Evolutionary conservation across 2,113 vertebrate species (phyloP), one percentile per base, ranked within the genome.

Genomic region (Trematocara macrostoma): DNA sequence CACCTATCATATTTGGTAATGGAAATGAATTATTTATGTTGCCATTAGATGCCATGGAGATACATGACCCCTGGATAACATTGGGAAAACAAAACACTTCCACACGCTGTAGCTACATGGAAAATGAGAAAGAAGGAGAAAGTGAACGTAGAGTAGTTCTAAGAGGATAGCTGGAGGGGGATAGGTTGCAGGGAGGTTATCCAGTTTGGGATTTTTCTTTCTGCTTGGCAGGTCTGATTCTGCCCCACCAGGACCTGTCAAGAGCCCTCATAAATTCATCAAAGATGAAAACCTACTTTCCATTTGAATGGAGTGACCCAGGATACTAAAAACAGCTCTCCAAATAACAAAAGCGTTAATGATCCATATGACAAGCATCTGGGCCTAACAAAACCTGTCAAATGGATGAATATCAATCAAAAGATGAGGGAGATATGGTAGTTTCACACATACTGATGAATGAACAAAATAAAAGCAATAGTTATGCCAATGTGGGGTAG

Each of bases 191-290:
- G 18, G 11, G 26, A 18, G 15, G 15, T 11, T 49, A 14, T 79
- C 82, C 52, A 29, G 49, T 83, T 82, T 84, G 26, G 45, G 59
- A 38, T 67, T 85, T 85, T 82, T 76, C 47, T 78, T 78, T 74
- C 4, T 74, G 40, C 67, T 74, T 47, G 67, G 84, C 23, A 67
- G 83, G 69, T 86, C 88, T 45, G 47, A 61, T 23, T 47, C 38
- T 69, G 82, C 35, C 80, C 76, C 86, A 74, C 71, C 85, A 86
- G 71, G 91, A 92, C 90, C 90, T 93, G 93, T 95, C 94, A 92
- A 95, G 92, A 91, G 92, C 94, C 81, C 94, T 96, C 95, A 96
- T 96, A 95, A 96, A 93, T 96, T 95, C 94, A 95, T 96, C 95
- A 96, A 89, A 94, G 92, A 95, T 89, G 91, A 95, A 95, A 96